A percentile compares a stretch with the other conserved stretches of the same genome.
Conservation (phyloP, 2,113 vertebrate genomes). For the Ammodytes dubius region DNA sequence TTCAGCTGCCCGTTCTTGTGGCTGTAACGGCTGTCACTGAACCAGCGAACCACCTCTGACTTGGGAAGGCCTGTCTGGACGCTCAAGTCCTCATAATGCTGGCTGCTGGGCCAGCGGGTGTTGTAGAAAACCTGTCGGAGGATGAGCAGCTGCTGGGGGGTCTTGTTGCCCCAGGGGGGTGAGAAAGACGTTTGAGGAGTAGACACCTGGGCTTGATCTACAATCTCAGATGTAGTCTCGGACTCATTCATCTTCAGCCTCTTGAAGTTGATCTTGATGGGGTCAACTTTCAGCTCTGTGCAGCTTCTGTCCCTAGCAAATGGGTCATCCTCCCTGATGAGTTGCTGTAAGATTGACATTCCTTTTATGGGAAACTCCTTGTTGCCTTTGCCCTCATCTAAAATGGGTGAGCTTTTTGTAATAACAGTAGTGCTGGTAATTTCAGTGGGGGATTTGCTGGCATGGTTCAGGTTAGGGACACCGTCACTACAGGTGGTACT, state of each 20-base stretch:
- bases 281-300: conserved; percentile 89
- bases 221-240: conserved; percentile 77
- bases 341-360: conserved; percentile 80
- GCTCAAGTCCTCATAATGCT: conserved; percentile 91
- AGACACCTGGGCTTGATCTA: conserved; percentile 73
- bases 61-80: conserved; percentile 90
- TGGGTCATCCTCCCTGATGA: conserved; percentile 82
- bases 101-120: conserved; percentile 92
- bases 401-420: conserved; percentile 70
- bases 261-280: conserved; percentile 94
- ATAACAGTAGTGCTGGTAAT: conserved; percentile 82
- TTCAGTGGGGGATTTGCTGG: conserved; percentile 78
- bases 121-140: conserved; percentile 92
- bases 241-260: conserved; percentile 91
- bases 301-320: conserved; percentile 70
- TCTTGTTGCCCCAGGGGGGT: conserved; percentile 87
- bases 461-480: conserved; percentile 71
- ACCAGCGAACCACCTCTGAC: conserved; percentile 95
- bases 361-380: conserved; percentile 81
- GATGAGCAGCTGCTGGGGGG: conserved; percentile 90
- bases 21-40: conserved; percentile 93
- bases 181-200: conserved; percentile 68
- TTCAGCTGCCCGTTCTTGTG: conserved; percentile 94
- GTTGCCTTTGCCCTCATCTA: conserved; percentile 79
- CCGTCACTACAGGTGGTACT: conserved; percentile 66